phyloP scores from a whole-genome alignment of 2,797 vertebrate genomes.

The Euthynnus affinis region DNA sequence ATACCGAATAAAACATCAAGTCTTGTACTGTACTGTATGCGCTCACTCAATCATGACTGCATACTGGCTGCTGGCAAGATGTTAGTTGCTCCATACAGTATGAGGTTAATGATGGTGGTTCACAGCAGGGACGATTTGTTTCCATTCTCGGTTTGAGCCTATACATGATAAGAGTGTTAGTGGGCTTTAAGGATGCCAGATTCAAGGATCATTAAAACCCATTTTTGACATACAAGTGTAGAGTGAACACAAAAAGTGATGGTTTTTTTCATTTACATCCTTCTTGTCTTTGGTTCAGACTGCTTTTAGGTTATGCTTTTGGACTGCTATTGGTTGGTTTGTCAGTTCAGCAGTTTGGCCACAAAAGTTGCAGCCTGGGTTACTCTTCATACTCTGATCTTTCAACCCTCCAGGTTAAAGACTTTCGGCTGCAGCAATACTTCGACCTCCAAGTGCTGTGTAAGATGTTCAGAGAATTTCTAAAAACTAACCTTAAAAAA shows the following conservation, averaged over 20 bases:
- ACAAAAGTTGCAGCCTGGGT: neutral
- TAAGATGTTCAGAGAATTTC: neutral
- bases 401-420: neutral
- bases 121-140: constrained; percentile 26
- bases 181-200: constrained; percentile 16
- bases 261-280: neutral
- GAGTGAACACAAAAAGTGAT: too few relatives aligned
- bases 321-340: neutral
- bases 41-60: too few relatives aligned
- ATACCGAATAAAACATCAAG: neutral
- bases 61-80: neutral
- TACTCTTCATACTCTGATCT: neutral
- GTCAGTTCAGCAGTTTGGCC: neutral
- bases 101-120: constrained; percentile 37
- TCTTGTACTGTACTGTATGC: too few relatives aligned
- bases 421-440: neutral
- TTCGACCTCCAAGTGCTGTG: neutral
- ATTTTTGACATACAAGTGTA: constrained; percentile 18
- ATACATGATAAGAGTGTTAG: neutral
- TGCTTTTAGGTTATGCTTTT: neutral
- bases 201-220: constrained; percentile 27
- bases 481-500: neutral
- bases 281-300: neutral
- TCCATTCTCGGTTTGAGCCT: constrained; percentile 8
- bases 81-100: neutral